Evolutionary conservation across 1,140 invertebrate genomes (phyloP), one percentile per base, ranked within the genome.

Genomic region (Cylas formicarius): DNA sequence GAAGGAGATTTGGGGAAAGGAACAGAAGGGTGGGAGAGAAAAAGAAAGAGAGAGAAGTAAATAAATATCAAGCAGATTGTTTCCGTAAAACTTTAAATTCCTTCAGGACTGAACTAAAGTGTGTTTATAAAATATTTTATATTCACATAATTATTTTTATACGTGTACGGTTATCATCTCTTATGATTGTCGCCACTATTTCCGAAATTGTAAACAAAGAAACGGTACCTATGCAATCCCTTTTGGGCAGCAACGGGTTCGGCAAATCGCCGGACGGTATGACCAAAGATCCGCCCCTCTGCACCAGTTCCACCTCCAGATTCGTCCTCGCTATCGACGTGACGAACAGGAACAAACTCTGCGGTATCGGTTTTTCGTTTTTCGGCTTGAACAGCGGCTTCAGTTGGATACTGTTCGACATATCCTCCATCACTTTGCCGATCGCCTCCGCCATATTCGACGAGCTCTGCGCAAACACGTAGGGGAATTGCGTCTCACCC

Each of bases 281-380:
- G 41, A 77, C 78, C 7, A 92, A 69, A 1, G 76, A 78, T n/a
- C 87, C 88, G 22, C 83, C 85, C 24, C 86, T 76, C 61, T 91
- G 87, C 22, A 90, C 80, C 24, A 96, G 72, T 70, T 96, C 91
- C 35, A 93, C 77, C 72, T 96, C 91, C 24, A 96, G 72, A 72
- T 96, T 95, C 18, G 88, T 93, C 50, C 92, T 76, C 13, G 90
- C 88, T 26, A 96, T 84, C 14, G 90, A 95, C 48, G 82, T 86
- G 16, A 94, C 82, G 68, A 94, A 94, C 23, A 91, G 74, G 57
- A 92, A 84, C 20, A 92, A 72, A 61, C 81, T 84, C 56, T 89
- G 80, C 32, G 76, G 77, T 57, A 77, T 78, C 39, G 80, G 75
- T 67, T 72, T 39, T 59, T 68, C 60, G 60, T 64, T 56, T 67